These are phyloP conservation scores for Schlechtendalia chinensis DNA, from an alignment of 1,140 invertebrate species.

Conservation along the genomic window DNA sequence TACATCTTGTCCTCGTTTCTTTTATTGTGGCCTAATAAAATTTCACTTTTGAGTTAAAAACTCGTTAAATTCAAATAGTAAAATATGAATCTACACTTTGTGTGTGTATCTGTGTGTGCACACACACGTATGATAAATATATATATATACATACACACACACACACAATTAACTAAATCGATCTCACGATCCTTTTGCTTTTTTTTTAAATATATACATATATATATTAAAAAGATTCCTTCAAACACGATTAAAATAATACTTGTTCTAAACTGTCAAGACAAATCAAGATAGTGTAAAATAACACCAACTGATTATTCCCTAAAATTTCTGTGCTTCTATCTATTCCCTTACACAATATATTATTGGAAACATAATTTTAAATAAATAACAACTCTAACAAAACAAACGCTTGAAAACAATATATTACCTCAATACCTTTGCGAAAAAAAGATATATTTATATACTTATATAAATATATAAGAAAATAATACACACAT, in stretches of 20 bases:
- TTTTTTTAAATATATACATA: no score
- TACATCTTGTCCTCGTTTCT: background rate
- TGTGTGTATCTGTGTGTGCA: background rate
- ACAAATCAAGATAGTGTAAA: constrained; percentile 25
- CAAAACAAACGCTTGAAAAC: constrained; percentile 32
- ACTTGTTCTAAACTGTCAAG: constrained; percentile 44
- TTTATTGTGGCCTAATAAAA: background rate
- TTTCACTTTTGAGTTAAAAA: background rate
- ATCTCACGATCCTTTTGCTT: background rate
- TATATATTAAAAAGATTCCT: background rate
- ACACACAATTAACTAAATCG: constrained; percentile 1
- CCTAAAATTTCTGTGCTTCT: background rate
- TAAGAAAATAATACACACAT: background rate
- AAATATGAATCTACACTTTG: background rate
- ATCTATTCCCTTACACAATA: background rate
- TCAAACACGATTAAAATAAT: constrained; percentile 28
- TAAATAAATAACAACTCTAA: constrained; percentile 43
- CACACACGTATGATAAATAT: background rate
- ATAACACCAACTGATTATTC: background rate
- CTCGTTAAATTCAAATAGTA: constrained; percentile 12
- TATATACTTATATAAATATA: background rate
- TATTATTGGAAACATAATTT: background rate
- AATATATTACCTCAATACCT: background rate
- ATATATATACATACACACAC: background rate
- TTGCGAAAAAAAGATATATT: background rate